phyloP scores from a whole-genome alignment of 2,888 invertebrate species.

The Harpalus rufipes region DNA sequence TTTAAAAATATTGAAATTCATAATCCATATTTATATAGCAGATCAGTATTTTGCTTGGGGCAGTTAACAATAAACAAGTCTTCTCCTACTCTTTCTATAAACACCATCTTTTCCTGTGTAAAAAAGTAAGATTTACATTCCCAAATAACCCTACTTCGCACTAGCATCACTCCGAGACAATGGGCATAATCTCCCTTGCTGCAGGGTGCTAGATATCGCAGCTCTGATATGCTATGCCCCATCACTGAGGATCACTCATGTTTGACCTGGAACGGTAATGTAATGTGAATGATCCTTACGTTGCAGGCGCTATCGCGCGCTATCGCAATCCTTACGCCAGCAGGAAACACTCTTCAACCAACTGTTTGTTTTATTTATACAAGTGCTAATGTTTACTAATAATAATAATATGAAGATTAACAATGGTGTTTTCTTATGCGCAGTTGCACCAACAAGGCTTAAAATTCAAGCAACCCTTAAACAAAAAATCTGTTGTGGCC shows the following conservation, averaged over 20 bases:
- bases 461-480: too few species aligned
- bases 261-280: slow-evolving; percentile 54
- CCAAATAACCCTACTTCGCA: slow-evolving; percentile 29
- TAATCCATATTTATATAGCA: too few species aligned
- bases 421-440: too few species aligned
- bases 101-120: neutral
- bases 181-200: slow-evolving; percentile 29
- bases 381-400: too few species aligned
- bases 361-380: neutral
- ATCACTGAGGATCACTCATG: slow-evolving; percentile 32
- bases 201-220: slow-evolving; percentile 27
- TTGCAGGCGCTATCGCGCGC: slow-evolving; percentile 8
- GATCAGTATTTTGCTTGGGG: neutral
- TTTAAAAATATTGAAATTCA: too few species aligned
- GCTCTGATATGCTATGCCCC: slow-evolving; percentile 5
- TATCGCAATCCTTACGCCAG: neutral
- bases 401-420: too few species aligned
- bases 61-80: neutral
- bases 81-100: neutral
- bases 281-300: slow-evolving; percentile 46
- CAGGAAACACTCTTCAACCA: neutral
- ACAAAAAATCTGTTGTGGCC: too few species aligned
- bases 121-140: slow-evolving; percentile 20
- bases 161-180: slow-evolving; percentile 26
- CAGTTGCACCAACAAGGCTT: too few species aligned